Percentiles rank a stretch among this genome's conserved stretches.
Evolutionary conservation across 1,140 invertebrate genomes (phyloP).

Genomic region (Tetragnatha versicolor): DNA sequence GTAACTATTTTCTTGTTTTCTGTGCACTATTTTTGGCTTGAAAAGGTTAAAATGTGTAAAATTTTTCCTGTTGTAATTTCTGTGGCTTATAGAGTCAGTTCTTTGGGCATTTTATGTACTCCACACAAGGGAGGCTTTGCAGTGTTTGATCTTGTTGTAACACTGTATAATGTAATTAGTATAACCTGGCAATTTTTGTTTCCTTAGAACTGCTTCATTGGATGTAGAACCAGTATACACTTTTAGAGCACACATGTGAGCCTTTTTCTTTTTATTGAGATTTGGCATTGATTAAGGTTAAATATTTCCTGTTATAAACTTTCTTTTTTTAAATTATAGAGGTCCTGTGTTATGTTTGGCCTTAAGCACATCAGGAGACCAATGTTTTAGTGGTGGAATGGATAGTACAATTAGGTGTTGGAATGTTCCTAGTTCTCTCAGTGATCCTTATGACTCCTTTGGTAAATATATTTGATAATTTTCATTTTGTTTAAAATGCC

Average conservation of each 20-base stretch:
- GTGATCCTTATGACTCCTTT: conserved; percentile 97
- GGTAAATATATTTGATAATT: conserved; percentile 64
- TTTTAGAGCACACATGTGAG: conserved; percentile 85
- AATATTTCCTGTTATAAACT: not conserved
- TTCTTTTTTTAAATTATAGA: conserved; percentile 52
- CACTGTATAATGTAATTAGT: too few species aligned
- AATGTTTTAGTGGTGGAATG: conserved; percentile 92
- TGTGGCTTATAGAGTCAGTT: too few species aligned
- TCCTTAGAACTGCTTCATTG: conserved; percentile 79
- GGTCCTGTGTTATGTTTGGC: conserved; percentile 93
- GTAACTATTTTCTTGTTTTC: too few species aligned
- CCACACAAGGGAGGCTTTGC: too few species aligned
- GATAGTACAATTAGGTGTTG: conserved; percentile 95
- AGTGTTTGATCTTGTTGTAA: too few species aligned
- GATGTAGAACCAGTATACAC: conserved; percentile 99
- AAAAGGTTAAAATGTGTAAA: too few species aligned
- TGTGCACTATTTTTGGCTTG: too few species aligned
- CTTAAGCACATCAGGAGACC: conserved; percentile 88
- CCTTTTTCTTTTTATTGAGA: not conserved
- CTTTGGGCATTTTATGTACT: too few species aligned
- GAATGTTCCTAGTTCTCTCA: conserved; percentile 91
- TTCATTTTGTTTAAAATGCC: not conserved
- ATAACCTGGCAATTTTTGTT: too few species aligned
- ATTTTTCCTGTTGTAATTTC: not conserved
- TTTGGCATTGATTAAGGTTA: not conserved